phyloP scores from a whole-genome alignment of 2,797 vertebrate genomes.

The Hylomyscus alleni region DNA sequence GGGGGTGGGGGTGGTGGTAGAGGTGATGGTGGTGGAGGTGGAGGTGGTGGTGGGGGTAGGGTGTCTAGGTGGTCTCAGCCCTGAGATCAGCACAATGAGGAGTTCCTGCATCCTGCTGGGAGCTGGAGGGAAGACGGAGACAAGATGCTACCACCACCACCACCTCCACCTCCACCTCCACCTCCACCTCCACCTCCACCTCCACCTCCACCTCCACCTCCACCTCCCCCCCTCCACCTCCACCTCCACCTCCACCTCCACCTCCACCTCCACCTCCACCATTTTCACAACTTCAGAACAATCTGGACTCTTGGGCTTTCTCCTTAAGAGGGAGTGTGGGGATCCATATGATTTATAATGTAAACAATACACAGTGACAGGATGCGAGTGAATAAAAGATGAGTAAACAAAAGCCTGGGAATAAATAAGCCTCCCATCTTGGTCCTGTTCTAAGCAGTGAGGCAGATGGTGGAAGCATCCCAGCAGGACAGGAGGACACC shows the following conservation, averaged over 20 bases:
- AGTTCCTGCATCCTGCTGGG: background rate
- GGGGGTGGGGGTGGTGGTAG: too few relatives aligned
- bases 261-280: background rate
- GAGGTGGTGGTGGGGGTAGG: background rate
- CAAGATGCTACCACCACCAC: background rate
- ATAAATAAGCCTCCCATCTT: conserved; percentile 71
- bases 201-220: too few relatives aligned
- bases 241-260: too few relatives aligned
- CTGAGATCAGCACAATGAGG: background rate
- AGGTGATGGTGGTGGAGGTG: too few relatives aligned
- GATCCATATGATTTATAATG: conserved; percentile 80
- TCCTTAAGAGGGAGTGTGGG: conserved; percentile 70
- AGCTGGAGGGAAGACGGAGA: background rate
- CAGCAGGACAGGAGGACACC: background rate
- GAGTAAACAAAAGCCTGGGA: conserved; percentile 73
- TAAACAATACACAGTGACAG: conserved; percentile 80
- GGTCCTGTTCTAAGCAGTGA: conserved; percentile 44
- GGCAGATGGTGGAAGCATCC: background rate
- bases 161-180: too few relatives aligned
- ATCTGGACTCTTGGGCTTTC: conserved; percentile 75
- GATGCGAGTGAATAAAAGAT: conserved; percentile 80
- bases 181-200: too few relatives aligned
- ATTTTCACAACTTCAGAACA: conserved; percentile 59
- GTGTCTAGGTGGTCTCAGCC: background rate
- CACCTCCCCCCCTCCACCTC: too few relatives aligned